Conservation (phyloP, 2,797 vertebrate genomes). For the Paedocypris micromegethes region DNA sequence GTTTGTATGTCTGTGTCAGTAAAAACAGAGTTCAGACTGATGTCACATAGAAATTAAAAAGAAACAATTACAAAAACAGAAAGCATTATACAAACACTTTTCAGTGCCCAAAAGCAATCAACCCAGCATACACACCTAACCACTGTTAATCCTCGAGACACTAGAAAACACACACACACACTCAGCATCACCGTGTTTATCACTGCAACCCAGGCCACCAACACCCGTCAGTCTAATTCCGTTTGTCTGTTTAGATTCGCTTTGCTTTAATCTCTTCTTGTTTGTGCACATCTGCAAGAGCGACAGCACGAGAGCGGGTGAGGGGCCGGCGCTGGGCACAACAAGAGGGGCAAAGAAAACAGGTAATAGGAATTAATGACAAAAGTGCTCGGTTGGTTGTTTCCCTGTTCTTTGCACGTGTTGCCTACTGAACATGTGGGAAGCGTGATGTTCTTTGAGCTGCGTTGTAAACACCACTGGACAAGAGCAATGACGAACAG, state of each 20-base stretch:
- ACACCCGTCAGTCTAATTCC: slow-evolving; percentile 79
- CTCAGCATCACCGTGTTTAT: slow-evolving; percentile 75
- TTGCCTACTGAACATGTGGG: too few relatives aligned
- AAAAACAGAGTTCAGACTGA: slow-evolving; percentile 52
- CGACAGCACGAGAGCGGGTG: slow-evolving; percentile 55
- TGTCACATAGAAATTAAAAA: slow-evolving; percentile 62
- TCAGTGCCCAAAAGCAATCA: slow-evolving; percentile 74
- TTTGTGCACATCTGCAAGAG: slow-evolving; percentile 75
- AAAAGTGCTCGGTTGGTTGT: not conserved
- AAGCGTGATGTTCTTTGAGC: not conserved
- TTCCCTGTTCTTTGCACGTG: not conserved
- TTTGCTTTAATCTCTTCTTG: slow-evolving; percentile 77
- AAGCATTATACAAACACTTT: slow-evolving; percentile 70
- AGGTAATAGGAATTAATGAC: slow-evolving; percentile 33
- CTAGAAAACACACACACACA: slow-evolving; percentile 51
- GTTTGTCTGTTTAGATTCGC: slow-evolving; percentile 79
- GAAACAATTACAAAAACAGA: slow-evolving; percentile 75
- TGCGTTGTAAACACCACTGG: not conserved
- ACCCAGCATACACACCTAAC: slow-evolving; percentile 71
- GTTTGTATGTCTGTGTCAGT: slow-evolving; percentile 1
- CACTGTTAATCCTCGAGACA: slow-evolving; percentile 68
- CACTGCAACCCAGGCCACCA: slow-evolving; percentile 73
- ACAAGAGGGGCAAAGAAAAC: slow-evolving; percentile 32
- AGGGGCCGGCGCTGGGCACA: slow-evolving; percentile 21
- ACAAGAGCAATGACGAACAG: not conserved